A percentile compares a stretch with the other conserved stretches of the same genome.
Evolutionary conservation across 1,140 invertebrate genomes (phyloP).

Genomic region (Calycopis cecrops): DNA sequence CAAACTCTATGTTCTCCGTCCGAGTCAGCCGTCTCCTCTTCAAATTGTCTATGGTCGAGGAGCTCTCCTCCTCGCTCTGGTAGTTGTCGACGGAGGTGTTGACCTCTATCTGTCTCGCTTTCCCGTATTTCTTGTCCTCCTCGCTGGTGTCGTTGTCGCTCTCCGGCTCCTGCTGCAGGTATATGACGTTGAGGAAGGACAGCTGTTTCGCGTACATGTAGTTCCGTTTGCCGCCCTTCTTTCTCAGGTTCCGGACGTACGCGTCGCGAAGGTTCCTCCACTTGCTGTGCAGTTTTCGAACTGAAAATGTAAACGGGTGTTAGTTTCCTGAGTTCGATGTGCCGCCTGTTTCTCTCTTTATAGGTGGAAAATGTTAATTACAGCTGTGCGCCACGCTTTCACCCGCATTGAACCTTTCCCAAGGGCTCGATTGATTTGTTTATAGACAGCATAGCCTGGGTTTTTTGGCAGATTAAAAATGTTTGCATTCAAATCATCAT

Average conservation of each 20-base stretch:
- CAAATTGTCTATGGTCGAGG: slow-evolving; percentile 33
- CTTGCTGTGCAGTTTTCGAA: slow-evolving; percentile 44
- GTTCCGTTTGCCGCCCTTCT: slow-evolving; percentile 28
- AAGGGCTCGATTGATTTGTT: no score
- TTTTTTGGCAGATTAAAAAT: no score
- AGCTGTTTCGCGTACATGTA: slow-evolving; percentile 48
- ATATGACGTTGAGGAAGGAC: slow-evolving; percentile 39
- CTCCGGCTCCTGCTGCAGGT: slow-evolving; percentile 28
- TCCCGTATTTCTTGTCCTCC: slow-evolving; percentile 23
- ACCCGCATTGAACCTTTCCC: no score
- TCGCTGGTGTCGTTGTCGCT: slow-evolving; percentile 34
- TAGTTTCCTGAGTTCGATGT: no score
- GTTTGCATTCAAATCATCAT: no score
- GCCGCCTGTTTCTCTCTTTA: no score
- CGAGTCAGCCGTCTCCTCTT: slow-evolving; percentile 32
- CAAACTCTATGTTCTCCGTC: slow-evolving; percentile 33
- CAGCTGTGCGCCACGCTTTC: no score
- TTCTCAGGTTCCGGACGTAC: slow-evolving; percentile 41
- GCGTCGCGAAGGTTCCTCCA: slow-evolving; percentile 57
- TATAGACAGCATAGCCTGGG: no score
- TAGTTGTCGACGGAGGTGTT: not conserved
- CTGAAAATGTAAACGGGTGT: slow-evolving; percentile 25
- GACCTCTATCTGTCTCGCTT: slow-evolving; percentile 6
- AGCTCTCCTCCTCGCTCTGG: slow-evolving; percentile 11
- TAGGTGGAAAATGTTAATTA: no score